Evolutionary conservation across 2,113 vertebrate genomes (phyloP), one percentile per base, ranked within the genome.

Genomic region (Loxodonta africana): DNA sequence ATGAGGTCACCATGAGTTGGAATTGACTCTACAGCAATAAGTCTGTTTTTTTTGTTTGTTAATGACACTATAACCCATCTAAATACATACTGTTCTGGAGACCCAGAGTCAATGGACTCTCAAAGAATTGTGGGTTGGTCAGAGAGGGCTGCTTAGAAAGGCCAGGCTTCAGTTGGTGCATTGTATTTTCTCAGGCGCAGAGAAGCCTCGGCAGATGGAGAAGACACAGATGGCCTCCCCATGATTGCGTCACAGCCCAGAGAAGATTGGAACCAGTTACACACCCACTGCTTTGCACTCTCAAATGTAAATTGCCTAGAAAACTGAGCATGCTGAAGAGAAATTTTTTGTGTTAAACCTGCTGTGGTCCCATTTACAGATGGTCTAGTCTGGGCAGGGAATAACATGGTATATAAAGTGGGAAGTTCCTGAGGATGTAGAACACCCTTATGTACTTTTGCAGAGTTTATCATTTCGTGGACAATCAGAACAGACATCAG

Each of bases 291-390:
- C 80, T 93, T 78, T 97, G 88, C 88, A 90, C 57, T 92, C 83
- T 95, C 92, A 95, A 96, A 96, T 96, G 88, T 53, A 97, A 97
- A 97, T 73, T 95, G 87, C 90, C 46, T 80, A 94, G 95, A 97
- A 97, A 97, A 97, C 88, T 84, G 82, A 93, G 95, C 67, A 30
- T 2, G 4, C 20, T 5, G 15, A 92, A 92, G 62, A 96, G 62
- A 85, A 95, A 89, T 60, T 92, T 76, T 76, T 25, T 10, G 63
- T 77, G 69, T 91, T 71, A 87, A 88, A 71, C 62, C 51, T 78
- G 48, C 62, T 87, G 48, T 0, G 2, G 63, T 23, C n/a, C 41
- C 25, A 25, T 4, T 74, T 74, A 86, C 37, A 93, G 53, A 95
- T 88, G 48, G 46, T 65, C 30, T 95, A 41, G 91, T 92, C 9